Evolutionary conservation across 2,113 vertebrate genomes (phyloP).

Genomic region (Chunga burmeisteri): DNA sequence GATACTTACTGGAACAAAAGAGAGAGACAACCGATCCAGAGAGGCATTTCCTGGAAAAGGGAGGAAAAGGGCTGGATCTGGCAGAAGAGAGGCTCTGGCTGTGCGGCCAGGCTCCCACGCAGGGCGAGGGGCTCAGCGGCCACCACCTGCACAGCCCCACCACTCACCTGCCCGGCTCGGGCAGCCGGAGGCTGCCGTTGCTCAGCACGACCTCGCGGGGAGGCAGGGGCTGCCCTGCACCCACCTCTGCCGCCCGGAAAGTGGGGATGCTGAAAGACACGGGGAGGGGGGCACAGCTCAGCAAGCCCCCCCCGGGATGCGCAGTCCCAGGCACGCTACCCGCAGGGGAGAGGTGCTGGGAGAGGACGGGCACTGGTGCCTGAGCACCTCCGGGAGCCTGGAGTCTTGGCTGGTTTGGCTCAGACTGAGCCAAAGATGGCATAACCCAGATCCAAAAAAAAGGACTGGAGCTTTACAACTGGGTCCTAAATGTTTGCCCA

Average conservation of each 20-base stretch:
- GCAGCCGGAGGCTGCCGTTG: slow-evolving; percentile 36
- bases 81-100: neutral
- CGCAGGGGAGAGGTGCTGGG: rapidly evolving
- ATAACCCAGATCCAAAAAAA: neutral
- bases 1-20: slow-evolving; percentile 71
- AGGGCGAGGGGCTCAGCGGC: rapidly evolving
- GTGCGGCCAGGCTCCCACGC: rapidly evolving
- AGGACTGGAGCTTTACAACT: neutral
- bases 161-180: slow-evolving; percentile 57
- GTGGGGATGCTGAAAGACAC: slow-evolving; percentile 31
- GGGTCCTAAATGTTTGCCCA: neutral
- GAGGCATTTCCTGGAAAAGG: slow-evolving; percentile 62
- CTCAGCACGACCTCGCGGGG: neutral
- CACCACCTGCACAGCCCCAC: rapidly evolving
- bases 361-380: neutral
- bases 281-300: neutral
- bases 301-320: neutral
- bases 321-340: neutral
- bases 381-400: neutral
- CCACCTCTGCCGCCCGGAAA: neutral
- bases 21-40: slow-evolving; percentile 60
- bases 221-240: neutral
- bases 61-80: neutral
- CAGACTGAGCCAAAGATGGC: neutral
- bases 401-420: rapidly evolving